Evolutionary conservation across 2,113 vertebrate species (phyloP).

Genomic region (Crocuta crocuta): DNA sequence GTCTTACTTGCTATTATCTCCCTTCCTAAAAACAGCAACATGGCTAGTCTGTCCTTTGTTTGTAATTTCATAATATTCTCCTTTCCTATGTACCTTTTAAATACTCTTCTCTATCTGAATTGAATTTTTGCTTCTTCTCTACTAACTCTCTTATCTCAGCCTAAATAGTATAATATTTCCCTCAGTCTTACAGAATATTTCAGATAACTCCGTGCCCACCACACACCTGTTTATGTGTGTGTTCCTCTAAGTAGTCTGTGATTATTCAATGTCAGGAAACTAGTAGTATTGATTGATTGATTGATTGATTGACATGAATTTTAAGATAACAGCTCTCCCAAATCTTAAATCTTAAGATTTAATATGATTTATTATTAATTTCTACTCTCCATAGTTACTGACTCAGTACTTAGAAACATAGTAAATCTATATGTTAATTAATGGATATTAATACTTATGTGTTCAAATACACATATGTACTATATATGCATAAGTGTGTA

Average conservation of each 20-base stretch:
- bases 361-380: not conserved
- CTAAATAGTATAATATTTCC: not conserved
- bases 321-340: not conserved
- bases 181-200: not conserved
- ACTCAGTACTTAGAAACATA: not conserved
- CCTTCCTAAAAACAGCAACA: not conserved
- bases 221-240: not conserved
- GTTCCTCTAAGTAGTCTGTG: not conserved
- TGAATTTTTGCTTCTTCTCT: not conserved
- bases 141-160: not conserved
- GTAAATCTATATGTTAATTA: not conserved
- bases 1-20: not conserved
- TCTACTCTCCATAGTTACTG: not conserved
- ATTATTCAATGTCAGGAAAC: not conserved
- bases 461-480: not conserved
- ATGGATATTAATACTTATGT: not conserved
- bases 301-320: not conserved
- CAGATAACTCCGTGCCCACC: not conserved
- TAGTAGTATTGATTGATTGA: not conserved
- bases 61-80: not conserved
- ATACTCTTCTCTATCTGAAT: not conserved
- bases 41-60: not conserved
- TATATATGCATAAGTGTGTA: not conserved
- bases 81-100: not conserved
- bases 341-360: not conserved